Percentiles rank a stretch among this genome's conserved stretches.
These are phyloP conservation scores for Glareola pratincola DNA, from an alignment of 2,113 vertebrate genomes.

Conservation along the genomic window DNA sequence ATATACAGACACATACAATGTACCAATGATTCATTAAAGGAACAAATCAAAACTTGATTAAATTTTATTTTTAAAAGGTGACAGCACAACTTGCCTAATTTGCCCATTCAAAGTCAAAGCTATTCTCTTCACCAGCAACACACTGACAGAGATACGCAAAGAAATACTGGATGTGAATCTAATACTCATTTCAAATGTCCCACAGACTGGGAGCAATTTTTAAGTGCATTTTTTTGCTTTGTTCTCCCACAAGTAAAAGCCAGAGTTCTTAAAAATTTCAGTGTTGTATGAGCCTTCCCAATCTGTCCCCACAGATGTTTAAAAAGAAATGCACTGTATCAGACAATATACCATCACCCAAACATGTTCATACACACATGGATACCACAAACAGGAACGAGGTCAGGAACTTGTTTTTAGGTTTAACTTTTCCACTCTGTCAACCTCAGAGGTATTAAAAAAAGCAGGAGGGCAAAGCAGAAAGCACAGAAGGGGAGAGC, in stretches of 20 bases:
- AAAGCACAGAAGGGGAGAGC: not conserved
- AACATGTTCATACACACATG: not conserved
- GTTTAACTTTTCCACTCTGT: not conserved
- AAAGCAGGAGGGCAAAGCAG: not conserved
- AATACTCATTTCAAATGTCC: not conserved
- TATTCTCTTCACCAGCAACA: not conserved
- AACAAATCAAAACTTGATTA: conserved; percentile 41
- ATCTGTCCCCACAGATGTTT: not conserved
- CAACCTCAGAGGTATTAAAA: not conserved
- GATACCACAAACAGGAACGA: not conserved
- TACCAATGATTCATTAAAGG: conserved; percentile 17
- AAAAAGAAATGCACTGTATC: not conserved
- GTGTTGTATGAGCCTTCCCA: not conserved
- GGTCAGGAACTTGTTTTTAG: not conserved
- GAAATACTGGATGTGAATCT: not conserved
- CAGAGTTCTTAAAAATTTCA: not conserved
- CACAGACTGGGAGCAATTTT: not conserved
- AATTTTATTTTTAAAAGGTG: conserved; percentile 51
- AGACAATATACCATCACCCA: not conserved
- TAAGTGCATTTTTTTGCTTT: not conserved
- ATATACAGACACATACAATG: not conserved
- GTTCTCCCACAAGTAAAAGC: not conserved
- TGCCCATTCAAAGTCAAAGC: not conserved
- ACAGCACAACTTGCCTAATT: conserved; percentile 29
- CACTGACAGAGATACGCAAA: not conserved